Conservation (phyloP, 2,888 invertebrate species). For the Callimorpha dominula region DNA sequence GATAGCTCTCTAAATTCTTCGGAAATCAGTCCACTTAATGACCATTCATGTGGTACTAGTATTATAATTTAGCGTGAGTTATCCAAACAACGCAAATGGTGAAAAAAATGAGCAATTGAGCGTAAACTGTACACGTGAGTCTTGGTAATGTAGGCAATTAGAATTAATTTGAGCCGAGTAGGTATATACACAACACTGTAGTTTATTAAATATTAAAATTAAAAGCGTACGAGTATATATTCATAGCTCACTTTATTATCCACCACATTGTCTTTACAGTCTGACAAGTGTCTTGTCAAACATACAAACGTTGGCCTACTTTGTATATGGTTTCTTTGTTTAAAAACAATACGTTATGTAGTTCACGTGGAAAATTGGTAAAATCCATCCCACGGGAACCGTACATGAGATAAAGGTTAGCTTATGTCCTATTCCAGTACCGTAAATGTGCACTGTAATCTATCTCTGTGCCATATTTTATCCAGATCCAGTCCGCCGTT, state of each 20-base stretch:
- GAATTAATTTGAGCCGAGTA: not conserved
- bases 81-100: conserved; percentile 41
- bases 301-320: conserved; percentile 14
- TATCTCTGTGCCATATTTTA: no score
- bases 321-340: conserved; percentile 32
- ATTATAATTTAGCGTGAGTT: conserved; percentile 38
- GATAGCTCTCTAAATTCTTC: no score
- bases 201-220: not conserved
- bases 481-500: no score
- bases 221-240: conserved; percentile 5
- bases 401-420: no score
- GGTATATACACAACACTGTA: not conserved
- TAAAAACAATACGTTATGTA: conserved; percentile 28
- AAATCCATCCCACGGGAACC: no score
- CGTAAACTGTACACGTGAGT: conserved; percentile 38
- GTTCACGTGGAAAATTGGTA: no score
- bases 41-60: conserved; percentile 30
- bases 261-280: no score
- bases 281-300: not conserved
- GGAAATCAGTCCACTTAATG: conserved; percentile 32
- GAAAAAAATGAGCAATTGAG: conserved; percentile 39
- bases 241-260: not conserved
- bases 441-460: no score
- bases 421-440: no score
- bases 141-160: conserved; percentile 27